phyloP scores from a whole-genome alignment of 1,140 invertebrate genomes.

The Oryctes rhinoceros region DNA sequence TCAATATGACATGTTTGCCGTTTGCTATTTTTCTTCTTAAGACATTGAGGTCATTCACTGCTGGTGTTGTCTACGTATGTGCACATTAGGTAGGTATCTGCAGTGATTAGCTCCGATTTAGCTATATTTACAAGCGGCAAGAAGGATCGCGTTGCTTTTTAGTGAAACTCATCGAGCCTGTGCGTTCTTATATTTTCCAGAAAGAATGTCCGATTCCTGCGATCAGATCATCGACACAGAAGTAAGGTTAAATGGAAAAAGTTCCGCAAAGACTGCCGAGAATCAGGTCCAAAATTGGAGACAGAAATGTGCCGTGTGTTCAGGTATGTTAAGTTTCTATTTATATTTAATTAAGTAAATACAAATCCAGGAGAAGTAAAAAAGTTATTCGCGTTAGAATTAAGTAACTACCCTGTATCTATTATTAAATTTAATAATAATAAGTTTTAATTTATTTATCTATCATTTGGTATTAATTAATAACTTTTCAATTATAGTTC shows the following conservation, averaged over 20 bases:
- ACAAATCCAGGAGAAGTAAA: too few species aligned
- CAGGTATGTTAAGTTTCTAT: constrained; percentile 8
- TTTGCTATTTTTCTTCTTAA: constrained; percentile 33
- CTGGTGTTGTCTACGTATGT: not conserved
- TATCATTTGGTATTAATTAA: too few species aligned
- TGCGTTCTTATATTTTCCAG: not conserved
- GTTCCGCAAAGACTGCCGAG: not conserved
- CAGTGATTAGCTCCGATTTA: not conserved
- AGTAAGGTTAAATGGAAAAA: not conserved
- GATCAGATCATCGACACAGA: not conserved
- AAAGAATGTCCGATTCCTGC: constrained; percentile 7
- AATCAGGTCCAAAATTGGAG: constrained; percentile 24
- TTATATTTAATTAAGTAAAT: too few species aligned
- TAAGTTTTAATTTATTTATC: too few species aligned
- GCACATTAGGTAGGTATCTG: not conserved
- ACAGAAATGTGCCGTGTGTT: constrained; percentile 32
- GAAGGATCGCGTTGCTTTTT: not conserved
- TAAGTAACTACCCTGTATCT: too few species aligned
- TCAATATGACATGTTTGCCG: not conserved
- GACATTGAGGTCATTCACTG: constrained; percentile 33
- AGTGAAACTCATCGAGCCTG: not conserved
- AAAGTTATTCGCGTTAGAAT: too few species aligned
- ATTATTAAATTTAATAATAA: too few species aligned
- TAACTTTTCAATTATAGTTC: too few species aligned
- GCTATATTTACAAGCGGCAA: not conserved